Percentiles rank a stretch among this genome's conserved stretches.
Evolutionary conservation across 2,113 vertebrate genomes (phyloP).

Genomic region (Emydocephalus ijimae): DNA sequence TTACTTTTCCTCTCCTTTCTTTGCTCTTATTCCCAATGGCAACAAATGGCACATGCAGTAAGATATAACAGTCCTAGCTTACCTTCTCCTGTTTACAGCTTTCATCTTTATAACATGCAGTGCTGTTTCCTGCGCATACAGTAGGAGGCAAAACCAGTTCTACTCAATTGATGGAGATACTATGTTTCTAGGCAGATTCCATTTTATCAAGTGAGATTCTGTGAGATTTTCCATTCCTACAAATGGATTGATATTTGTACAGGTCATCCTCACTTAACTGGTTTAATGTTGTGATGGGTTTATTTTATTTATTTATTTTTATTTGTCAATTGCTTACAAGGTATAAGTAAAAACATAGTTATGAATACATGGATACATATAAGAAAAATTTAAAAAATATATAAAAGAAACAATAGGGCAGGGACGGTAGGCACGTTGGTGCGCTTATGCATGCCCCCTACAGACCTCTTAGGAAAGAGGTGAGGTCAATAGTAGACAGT

Average conservation of each 20-base stretch:
- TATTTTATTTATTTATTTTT: background rate
- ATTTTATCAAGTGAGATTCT: background rate
- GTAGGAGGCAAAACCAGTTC: background rate
- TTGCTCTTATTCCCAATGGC: slow-evolving; percentile 44
- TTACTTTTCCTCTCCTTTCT: slow-evolving; percentile 40
- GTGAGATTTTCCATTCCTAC: background rate
- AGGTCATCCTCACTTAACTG: background rate
- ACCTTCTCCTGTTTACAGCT: background rate
- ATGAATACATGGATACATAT: too few relatives aligned
- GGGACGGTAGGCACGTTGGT: too few relatives aligned
- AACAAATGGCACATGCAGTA: slow-evolving; percentile 37
- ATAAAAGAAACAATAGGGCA: too few relatives aligned
- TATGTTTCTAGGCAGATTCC: background rate
- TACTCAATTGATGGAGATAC: background rate
- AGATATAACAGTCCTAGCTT: slow-evolving; percentile 20
- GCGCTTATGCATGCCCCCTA: too few relatives aligned
- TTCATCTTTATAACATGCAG: background rate
- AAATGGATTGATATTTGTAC: background rate
- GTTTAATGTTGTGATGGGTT: background rate
- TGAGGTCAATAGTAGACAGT: too few relatives aligned
- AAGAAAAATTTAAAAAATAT: too few relatives aligned
- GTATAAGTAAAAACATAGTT: too few relatives aligned
- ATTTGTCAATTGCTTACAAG: too few relatives aligned
- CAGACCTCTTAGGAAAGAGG: too few relatives aligned
- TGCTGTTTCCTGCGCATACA: background rate